Percentiles rank a stretch among this genome's conserved stretches.
Conservation (phyloP, 2,113 vertebrate genomes). For the Rhodinocichla rosea region DNA sequence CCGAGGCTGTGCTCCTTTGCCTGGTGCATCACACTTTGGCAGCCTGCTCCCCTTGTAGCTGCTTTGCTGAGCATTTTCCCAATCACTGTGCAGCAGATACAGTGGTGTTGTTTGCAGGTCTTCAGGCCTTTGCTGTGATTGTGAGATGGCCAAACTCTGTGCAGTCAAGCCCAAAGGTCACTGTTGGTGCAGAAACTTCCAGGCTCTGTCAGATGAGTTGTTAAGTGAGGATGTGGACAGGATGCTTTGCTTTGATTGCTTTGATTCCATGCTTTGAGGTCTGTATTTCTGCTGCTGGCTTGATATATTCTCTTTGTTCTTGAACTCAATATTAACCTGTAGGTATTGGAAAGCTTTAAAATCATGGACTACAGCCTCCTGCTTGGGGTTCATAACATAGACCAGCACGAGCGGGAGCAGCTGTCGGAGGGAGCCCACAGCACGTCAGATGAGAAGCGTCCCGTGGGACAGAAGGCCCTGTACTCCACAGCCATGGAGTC, state of each 20-base stretch:
- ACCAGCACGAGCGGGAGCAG: slow-evolving; percentile 89
- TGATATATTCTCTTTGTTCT: slow-evolving; percentile 7
- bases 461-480: slow-evolving; percentile 92
- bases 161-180: background rate
- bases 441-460: slow-evolving; percentile 87
- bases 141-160: background rate
- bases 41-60: background rate
- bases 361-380: slow-evolving; percentile 99
- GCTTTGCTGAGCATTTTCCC: background rate
- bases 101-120: background rate
- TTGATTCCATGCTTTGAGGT: background rate
- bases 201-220: background rate
- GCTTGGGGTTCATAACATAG: slow-evolving; percentile 95
- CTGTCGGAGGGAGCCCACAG: slow-evolving; percentile 87
- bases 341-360: slow-evolving; percentile 99
- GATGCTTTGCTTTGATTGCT: background rate
- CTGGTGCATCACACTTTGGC: background rate
- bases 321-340: background rate
- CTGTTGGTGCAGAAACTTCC: background rate
- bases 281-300: background rate
- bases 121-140: background rate
- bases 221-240: fast-evolving
- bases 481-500: slow-evolving; percentile 99
- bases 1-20: background rate
- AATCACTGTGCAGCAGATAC: background rate